Percentiles rank a stretch among this genome's conserved stretches.
These are phyloP conservation scores for Chlorocebus sabaeus DNA, from an alignment of 2,113 vertebrate species.

Conservation along the genomic window DNA sequence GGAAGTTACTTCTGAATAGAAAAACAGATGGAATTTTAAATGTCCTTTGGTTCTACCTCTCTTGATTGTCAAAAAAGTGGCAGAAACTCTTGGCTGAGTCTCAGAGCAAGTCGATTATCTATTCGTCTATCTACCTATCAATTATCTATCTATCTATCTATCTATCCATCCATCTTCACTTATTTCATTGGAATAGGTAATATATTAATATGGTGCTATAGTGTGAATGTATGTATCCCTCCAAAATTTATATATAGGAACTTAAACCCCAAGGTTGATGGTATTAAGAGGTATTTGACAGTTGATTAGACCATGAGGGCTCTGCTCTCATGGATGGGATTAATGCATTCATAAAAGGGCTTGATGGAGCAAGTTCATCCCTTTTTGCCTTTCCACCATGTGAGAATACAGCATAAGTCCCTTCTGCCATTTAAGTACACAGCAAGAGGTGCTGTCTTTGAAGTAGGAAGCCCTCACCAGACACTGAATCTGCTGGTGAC, in stretches of 20 bases:
- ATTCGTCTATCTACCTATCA: no score
- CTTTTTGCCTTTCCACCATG: not conserved
- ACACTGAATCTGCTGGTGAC: not conserved
- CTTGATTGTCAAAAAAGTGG: not conserved
- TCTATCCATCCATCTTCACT: not conserved
- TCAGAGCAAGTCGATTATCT: not conserved
- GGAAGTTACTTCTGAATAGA: not conserved
- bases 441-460: not conserved
- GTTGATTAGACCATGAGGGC: not conserved
- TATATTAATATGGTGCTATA: not conserved
- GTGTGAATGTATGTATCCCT: not conserved
- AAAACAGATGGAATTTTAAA: not conserved
- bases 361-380: not conserved
- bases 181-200: constrained; percentile 1
- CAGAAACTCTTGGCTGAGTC: not conserved
- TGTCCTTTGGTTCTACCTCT: not conserved
- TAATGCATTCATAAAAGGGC: not conserved
- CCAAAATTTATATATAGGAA: not conserved
- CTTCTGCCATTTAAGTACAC: not conserved
- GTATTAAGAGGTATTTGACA: not conserved
- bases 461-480: not conserved
- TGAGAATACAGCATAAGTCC: not conserved
- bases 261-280: not conserved
- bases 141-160: not conserved
- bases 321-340: not conserved